phyloP scores from a whole-genome alignment of 2,113 vertebrate genomes.

The Myrmecophaga tridactyla region DNA sequence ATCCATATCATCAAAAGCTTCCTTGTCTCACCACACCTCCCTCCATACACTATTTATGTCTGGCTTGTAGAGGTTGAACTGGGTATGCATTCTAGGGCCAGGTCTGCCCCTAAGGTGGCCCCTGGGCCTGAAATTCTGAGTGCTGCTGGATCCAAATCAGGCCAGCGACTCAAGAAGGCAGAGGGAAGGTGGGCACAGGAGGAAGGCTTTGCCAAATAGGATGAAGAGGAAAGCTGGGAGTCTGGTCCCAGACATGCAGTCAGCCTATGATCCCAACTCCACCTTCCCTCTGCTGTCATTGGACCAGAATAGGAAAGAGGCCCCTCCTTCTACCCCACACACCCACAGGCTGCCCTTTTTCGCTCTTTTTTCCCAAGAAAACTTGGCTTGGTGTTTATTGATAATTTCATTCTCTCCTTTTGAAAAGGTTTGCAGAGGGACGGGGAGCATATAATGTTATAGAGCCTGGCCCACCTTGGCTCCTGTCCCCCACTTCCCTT shows the following conservation, averaged over 20 bases:
- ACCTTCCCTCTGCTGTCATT: neutral
- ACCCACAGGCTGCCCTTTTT: neutral
- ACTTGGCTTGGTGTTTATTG: neutral
- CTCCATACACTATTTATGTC: fast-evolving
- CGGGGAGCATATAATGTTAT: neutral
- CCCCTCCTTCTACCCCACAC: neutral
- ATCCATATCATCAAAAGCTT: neutral
- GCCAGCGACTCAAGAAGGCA: neutral
- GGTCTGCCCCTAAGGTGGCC: neutral
- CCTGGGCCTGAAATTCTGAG: neutral
- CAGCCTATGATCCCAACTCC: neutral
- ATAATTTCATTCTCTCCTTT: neutral
- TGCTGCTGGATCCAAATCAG: neutral
- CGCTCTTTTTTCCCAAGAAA: neutral
- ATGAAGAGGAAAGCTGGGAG: neutral
- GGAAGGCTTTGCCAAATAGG: neutral
- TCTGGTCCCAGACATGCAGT: neutral
- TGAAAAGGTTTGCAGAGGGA: neutral
- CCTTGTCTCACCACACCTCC: neutral
- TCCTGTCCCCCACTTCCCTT: neutral
- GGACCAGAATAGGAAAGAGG: neutral
- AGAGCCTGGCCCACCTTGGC: neutral
- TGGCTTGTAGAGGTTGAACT: neutral
- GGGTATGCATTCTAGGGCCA: neutral
- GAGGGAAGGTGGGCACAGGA: neutral